Percentiles rank a stretch among this genome's conserved stretches.
Evolutionary conservation across 2,888 invertebrate species (phyloP).

Genomic region (Anaspis maculata): DNA sequence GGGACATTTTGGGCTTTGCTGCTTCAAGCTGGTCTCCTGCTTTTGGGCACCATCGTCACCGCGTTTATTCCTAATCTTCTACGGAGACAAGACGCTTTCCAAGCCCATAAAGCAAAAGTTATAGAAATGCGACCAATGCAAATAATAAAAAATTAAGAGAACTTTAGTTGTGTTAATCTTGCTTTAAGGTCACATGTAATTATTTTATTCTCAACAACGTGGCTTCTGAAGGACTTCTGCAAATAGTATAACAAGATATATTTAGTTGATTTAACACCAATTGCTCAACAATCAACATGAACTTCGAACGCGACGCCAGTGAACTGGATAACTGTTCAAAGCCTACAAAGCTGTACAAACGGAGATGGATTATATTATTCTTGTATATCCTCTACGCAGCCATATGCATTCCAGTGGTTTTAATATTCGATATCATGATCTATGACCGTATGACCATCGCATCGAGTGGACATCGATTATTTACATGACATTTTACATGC

Average conservation of each 20-base stretch:
- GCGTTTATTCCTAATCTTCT: slow-evolving; percentile 22
- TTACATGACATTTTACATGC: slow-evolving; percentile 91
- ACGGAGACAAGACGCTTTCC: slow-evolving; percentile 25
- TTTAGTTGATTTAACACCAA: too few species aligned
- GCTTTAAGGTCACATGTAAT: background rate
- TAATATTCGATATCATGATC: too few species aligned
- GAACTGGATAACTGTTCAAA: too few species aligned
- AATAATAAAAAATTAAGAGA: too few species aligned
- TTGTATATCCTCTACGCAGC: slow-evolving; percentile 84
- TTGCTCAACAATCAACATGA: too few species aligned
- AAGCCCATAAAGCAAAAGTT: slow-evolving; percentile 6
- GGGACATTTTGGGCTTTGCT: slow-evolving; percentile 26
- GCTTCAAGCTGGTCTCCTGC: slow-evolving; percentile 18
- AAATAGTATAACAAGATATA: background rate
- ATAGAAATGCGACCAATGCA: background rate
- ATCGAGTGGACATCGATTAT: slow-evolving; percentile 96
- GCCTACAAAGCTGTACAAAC: slow-evolving; percentile 57
- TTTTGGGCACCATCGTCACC: slow-evolving; percentile 22
- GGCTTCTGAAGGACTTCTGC: background rate
- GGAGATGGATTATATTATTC: slow-evolving; percentile 74
- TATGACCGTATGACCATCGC: slow-evolving; percentile 64
- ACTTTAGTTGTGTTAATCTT: slow-evolving; percentile 2
- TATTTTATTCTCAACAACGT: background rate
- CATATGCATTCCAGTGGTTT: too few species aligned
- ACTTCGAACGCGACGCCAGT: too few species aligned